phyloP scores from a whole-genome alignment of 2,797 vertebrate genomes.

The Morus bassanus region DNA sequence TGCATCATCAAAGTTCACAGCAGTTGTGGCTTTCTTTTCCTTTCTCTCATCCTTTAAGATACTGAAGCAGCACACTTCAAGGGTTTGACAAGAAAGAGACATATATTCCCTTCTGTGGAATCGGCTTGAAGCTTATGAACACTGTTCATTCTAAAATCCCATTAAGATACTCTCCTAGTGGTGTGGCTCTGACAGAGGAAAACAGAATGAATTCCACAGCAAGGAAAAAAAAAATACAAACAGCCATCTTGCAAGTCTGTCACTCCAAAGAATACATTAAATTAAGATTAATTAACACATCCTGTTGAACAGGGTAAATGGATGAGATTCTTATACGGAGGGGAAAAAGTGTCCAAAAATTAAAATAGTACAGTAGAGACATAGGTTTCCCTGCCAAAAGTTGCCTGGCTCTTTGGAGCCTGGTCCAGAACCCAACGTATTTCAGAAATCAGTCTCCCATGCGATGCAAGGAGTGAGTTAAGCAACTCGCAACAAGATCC shows the following conservation, averaged over 20 bases:
- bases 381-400: neutral
- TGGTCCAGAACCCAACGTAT: neutral
- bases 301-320: neutral
- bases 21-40: neutral
- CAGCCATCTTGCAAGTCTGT: neutral
- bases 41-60: constrained; percentile 10
- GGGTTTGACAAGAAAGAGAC: neutral
- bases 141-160: neutral
- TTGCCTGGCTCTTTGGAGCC: neutral
- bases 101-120: constrained; percentile 27
- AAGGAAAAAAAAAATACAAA: neutral
- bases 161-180: neutral
- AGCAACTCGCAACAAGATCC: neutral
- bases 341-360: neutral
- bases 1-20: constrained; percentile 21
- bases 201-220: neutral
- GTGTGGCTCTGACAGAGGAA: neutral
- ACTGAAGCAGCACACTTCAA: constrained; percentile 36
- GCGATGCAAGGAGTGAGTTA: neutral
- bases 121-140: neutral
- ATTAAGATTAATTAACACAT: neutral
- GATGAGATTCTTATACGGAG: neutral
- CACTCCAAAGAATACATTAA: neutral
- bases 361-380: neutral
- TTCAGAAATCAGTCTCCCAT: neutral